Conservation (phyloP, 2,113 vertebrate genomes). For the Xenopus borealis region DNA sequence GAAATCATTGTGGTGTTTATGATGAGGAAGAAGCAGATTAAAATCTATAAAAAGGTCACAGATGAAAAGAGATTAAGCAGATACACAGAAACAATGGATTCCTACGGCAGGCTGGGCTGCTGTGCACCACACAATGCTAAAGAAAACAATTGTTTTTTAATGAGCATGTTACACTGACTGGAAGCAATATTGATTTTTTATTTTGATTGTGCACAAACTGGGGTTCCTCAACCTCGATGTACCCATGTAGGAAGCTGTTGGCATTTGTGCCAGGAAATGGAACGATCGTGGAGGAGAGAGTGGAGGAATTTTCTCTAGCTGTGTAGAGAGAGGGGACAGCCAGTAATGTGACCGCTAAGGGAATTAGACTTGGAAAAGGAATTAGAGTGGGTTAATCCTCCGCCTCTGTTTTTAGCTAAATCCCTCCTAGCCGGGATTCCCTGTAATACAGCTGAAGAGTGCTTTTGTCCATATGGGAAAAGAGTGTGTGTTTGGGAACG, state of each 20-base stretch:
- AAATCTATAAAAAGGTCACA: background rate
- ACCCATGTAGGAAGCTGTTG: background rate
- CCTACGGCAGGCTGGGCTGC: too few relatives aligned
- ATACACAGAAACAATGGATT: background rate
- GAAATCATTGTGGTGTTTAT: background rate
- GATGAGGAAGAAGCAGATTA: background rate
- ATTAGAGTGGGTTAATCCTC: conserved; percentile 30
- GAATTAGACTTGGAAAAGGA: conserved; percentile 20
- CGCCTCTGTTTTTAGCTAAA: conserved; percentile 23
- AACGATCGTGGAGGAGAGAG: too few relatives aligned
- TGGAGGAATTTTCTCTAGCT: background rate
- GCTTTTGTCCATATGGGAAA: background rate
- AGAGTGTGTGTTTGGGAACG: background rate
- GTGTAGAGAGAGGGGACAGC: background rate
- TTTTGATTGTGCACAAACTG: background rate
- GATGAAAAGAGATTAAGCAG: background rate
- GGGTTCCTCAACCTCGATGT: background rate
- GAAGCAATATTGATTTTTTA: background rate
- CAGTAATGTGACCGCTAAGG: conserved; percentile 1
- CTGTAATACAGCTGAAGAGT: conserved; percentile 6
- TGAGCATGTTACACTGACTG: background rate
- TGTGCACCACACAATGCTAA: too few relatives aligned
- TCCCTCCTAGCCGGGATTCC: conserved; percentile 19
- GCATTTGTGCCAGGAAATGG: background rate
- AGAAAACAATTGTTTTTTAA: too few relatives aligned